Evolutionary conservation across 2,888 invertebrate genomes (phyloP).

Genomic region (Amiota communis): DNA sequence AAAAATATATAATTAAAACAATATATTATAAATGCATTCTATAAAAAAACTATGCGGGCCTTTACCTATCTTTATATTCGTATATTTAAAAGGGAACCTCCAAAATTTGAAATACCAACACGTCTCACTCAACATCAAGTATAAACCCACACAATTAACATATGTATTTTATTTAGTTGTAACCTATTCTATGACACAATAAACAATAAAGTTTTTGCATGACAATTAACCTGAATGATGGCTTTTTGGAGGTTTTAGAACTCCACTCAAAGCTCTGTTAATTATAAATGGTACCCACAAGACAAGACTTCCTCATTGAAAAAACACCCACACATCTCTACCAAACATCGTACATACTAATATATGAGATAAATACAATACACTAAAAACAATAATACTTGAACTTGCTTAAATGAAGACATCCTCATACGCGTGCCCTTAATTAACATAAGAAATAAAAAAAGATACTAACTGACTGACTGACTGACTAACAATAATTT

Average conservation of each 20-base stretch:
- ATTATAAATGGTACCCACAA: neutral
- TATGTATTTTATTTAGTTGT: no score
- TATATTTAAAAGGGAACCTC: no score
- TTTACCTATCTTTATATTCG: no score
- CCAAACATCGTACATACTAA: neutral
- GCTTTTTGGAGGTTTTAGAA: neutral
- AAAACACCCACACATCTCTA: neutral
- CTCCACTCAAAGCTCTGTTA: neutral
- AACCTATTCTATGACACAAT: neutral
- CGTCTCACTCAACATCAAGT: neutral
- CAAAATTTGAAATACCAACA: neutral
- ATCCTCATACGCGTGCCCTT: slow-evolving; percentile 24
- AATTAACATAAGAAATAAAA: slow-evolving; percentile 21
- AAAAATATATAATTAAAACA: no score
- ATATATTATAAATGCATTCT: no score
- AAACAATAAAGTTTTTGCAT: neutral
- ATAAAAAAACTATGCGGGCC: no score
- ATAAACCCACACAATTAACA: no score
- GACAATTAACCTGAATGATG: slow-evolving; percentile 12
- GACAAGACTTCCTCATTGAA: slow-evolving; percentile 4
- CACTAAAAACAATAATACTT: neutral
- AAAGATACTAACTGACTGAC: neutral
- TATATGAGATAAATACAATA: no score
- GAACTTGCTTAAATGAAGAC: slow-evolving; percentile 5
- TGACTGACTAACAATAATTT: neutral